phyloP scores from a whole-genome alignment of 2,797 vertebrate genomes.

The Benthosema pterotum region DNA sequence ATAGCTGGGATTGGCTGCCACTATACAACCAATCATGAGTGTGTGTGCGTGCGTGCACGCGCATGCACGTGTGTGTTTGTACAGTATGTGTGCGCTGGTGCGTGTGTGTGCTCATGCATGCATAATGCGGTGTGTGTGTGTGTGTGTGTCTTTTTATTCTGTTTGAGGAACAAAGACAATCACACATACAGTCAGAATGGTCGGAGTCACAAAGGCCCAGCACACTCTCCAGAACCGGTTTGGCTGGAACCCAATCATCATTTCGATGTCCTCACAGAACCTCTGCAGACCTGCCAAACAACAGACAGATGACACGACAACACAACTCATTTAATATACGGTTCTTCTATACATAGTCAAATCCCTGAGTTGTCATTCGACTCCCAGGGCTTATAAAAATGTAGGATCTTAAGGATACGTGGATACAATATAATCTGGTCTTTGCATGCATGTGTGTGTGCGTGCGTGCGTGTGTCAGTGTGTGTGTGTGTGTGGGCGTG shows the following conservation, averaged over 20 bases:
- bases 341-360: neutral
- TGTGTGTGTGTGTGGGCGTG: constrained; percentile 11
- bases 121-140: neutral
- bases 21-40: no score
- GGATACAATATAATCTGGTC: constrained; percentile 21
- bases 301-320: constrained; percentile 23
- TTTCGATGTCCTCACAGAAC: constrained; percentile 98
- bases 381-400: no score
- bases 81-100: no score
- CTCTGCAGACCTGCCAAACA: constrained; percentile 91
- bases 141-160: neutral
- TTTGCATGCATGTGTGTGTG: constrained; percentile 14
- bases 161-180: constrained; percentile 36
- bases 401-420: neutral
- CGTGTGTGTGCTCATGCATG: neutral
- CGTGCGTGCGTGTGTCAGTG: constrained; percentile 3
- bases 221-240: constrained; percentile 97
- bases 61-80: neutral
- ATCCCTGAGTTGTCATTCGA: no score
- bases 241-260: constrained; percentile 99
- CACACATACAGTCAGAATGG: constrained; percentile 92
- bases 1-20: no score
- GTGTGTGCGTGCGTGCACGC: constrained; percentile 2
- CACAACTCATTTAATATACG: constrained; percentile 64
- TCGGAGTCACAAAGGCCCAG: constrained; percentile 97